A percentile compares a stretch with the other conserved stretches of the same genome.
These are phyloP conservation scores for Drosophila funebris DNA, from an alignment of 1,140 invertebrate genomes.

Conservation along the genomic window DNA sequence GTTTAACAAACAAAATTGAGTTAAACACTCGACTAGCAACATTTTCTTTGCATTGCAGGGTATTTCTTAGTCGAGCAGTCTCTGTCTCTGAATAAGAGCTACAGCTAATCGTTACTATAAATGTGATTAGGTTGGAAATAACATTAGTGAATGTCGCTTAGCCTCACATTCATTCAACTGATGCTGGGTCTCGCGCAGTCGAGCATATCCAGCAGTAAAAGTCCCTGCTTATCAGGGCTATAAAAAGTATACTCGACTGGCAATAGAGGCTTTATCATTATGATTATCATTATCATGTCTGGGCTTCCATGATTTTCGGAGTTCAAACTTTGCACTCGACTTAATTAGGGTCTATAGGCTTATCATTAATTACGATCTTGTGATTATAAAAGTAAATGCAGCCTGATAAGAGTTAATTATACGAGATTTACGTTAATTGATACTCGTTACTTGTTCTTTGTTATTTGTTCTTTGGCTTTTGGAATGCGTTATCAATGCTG, in stretches of 20 bases:
- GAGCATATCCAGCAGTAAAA: neutral
- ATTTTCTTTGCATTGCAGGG: too few relatives aligned
- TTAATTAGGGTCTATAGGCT: neutral
- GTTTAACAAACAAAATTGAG: too few relatives aligned
- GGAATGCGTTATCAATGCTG: too few relatives aligned
- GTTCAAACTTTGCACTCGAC: neutral
- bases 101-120: too few relatives aligned
- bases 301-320: neutral
- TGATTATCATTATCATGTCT: slow-evolving; percentile 10
- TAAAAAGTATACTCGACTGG: neutral
- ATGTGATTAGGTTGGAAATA: too few relatives aligned
- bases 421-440: slow-evolving; percentile 27
- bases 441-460: neutral
- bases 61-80: neutral
- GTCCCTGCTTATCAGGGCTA: neutral
- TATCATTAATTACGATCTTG: slow-evolving; percentile 17
- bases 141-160: too few relatives aligned
- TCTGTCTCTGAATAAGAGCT: neutral
- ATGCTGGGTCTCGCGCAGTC: neutral
- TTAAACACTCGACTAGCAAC: too few relatives aligned
- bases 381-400: neutral
- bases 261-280: neutral
- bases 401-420: slow-evolving; percentile 26
- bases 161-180: too few relatives aligned
- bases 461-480: too few relatives aligned